Evolutionary conservation across 2,113 vertebrate species (phyloP), one percentile per base, ranked within the genome.

Genomic region (Alligator mississippiensis): DNA sequence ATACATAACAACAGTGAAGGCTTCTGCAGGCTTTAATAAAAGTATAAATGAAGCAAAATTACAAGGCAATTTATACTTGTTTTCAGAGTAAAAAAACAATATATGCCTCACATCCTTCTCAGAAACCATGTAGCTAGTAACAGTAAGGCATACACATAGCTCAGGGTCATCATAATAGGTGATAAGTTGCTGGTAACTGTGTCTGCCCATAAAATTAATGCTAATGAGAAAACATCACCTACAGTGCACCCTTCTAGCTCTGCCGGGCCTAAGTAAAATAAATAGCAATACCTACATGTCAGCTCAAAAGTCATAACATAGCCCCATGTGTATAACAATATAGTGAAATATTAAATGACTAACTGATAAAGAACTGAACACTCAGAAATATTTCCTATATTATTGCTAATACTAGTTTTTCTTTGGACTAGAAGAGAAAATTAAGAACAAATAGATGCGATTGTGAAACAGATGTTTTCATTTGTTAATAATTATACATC

Each of bases 281-380:
- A 72, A 34, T 38, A 72, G 68, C 34, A 34, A 72, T 72, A 72
- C 30, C 30, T 72, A 38, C 11, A 24, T 24, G 34, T 34, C 34
- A 72, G 68, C 34, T 72, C 68, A 72, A 13, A 38, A 72, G 68
- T 72, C 30, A 84, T 70, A 80, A 57, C 77, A 24, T 94, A 88
- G 90, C 80, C 80, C 64, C 74, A 80, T 74, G 88, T 93, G 85
- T 1, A 8, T 59, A 93, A 30, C 22, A 80, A 61, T 77, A 87
- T 28, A 60, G 59, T 7, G 11, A 15, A 87, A 82, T 80, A 84
- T 89, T 91, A 85, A 93, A 93, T 90, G 75, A 93, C 95, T 90
- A 91, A 95, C 88, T 93, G 81, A 79, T 92, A 19, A 89, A 79
- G 87, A 95, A 91, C 18, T 47, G 25, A 34, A 77, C 63, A 17